These are phyloP conservation scores for Porites lobata DNA, from an alignment of 92 coral and sea anemone genomes.

Conservation along the genomic window DNA sequence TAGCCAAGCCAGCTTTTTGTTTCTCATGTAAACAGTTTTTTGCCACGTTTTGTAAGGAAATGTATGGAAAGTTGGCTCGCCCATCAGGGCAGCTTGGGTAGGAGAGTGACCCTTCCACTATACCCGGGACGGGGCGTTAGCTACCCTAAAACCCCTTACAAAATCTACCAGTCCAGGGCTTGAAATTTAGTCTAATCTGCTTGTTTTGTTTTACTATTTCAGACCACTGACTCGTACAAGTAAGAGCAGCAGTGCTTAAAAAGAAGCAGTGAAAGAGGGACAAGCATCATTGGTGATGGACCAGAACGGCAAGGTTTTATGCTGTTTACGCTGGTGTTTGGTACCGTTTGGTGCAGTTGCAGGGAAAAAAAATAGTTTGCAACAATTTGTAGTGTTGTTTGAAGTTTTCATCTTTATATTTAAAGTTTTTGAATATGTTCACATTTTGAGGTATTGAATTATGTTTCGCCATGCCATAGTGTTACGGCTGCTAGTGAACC, in stretches of 20 bases:
- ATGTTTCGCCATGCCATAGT: too few species aligned
- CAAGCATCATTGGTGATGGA: background rate
- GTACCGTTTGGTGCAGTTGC: background rate
- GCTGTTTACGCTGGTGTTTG: background rate
- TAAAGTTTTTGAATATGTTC: conserved; percentile 5
- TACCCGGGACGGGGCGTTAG: too few species aligned
- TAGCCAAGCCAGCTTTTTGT: too few species aligned
- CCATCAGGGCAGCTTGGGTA: too few species aligned
- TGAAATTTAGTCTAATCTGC: background rate
- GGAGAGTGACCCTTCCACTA: too few species aligned
- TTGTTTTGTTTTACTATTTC: background rate
- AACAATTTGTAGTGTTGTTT: conserved; percentile 8
- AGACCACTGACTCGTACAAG: conserved; percentile 61
- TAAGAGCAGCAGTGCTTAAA: conserved; percentile 33
- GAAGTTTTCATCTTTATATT: conserved; percentile 1
- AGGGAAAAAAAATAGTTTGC: background rate
- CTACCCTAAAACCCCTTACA: too few species aligned
- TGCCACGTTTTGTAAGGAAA: too few species aligned
- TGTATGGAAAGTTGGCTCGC: too few species aligned
- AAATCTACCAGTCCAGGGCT: too few species aligned
- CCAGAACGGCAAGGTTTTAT: background rate
- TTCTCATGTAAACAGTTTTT: too few species aligned
- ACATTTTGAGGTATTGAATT: background rate
- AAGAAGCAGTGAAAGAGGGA: background rate
- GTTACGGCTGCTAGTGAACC: too few species aligned